These are phyloP conservation scores for Atrina japonica DNA, from an alignment of 2,888 invertebrate genomes.

Conservation along the genomic window DNA sequence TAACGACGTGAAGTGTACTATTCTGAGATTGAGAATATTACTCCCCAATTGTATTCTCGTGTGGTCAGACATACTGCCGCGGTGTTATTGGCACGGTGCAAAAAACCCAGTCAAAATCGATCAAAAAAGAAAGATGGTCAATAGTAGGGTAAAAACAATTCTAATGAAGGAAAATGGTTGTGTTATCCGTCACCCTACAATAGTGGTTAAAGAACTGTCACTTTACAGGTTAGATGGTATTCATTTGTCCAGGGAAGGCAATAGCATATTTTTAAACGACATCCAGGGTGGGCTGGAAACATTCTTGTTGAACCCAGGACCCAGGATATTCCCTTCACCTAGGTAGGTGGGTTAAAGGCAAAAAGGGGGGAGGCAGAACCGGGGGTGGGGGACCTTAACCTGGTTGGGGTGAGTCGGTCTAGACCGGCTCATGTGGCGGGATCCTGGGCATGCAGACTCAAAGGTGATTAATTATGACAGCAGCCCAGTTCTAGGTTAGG, in stretches of 20 bases:
- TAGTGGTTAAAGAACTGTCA: not conserved
- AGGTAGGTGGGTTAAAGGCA: no score
- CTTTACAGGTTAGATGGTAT: not conserved
- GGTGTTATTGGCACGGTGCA: not conserved
- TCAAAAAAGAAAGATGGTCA: not conserved
- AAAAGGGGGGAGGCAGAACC: no score
- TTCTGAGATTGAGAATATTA: not conserved
- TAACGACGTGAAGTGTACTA: not conserved
- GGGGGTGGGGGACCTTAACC: no score
- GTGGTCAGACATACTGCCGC: not conserved
- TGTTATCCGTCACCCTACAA: not conserved
- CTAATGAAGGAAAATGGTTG: not conserved
- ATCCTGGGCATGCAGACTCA: no score
- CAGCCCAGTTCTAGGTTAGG: no score
- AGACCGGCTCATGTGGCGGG: no score
- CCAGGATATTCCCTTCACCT: no score
- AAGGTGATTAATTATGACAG: no score
- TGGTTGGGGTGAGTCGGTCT: no score
- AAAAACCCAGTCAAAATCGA: not conserved
- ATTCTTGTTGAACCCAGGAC: no score
- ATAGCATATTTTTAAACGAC: not conserved
- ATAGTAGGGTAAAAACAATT: not conserved
- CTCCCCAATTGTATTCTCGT: not conserved
- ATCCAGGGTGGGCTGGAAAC: not conserved
- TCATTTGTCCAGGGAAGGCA: not conserved